Conservation (phyloP, 2,797 vertebrate genomes). For the Gouania willdenowi region DNA sequence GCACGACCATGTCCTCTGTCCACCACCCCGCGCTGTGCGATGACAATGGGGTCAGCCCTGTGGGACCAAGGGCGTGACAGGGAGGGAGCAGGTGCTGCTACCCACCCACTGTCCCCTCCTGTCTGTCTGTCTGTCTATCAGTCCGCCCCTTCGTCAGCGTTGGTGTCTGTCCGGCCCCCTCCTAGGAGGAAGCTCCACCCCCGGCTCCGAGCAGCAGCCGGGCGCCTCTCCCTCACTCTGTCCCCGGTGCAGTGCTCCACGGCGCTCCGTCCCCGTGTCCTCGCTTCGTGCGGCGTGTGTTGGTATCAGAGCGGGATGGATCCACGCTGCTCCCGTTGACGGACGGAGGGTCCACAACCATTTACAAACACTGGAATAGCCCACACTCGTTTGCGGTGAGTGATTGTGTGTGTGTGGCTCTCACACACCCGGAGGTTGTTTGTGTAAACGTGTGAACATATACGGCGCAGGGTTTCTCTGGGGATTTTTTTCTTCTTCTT, state of each 20-base stretch:
- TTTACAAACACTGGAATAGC: conserved; percentile 59
- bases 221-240: conserved; percentile 65
- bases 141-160: conserved; percentile 22
- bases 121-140: conserved; percentile 29
- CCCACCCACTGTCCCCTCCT: conserved; percentile 37
- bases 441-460: conserved; percentile 34
- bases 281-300: conserved; percentile 56
- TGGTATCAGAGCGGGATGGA: conserved; percentile 68
- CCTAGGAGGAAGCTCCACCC: conserved; percentile 62
- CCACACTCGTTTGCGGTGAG: conserved; percentile 74
- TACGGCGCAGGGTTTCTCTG: conserved; percentile 33
- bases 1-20: no score
- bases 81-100: conserved; percentile 74
- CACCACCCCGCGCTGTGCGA: no score
- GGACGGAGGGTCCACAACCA: conserved; percentile 37
- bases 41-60: conserved; percentile 58
- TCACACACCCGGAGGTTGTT: conserved; percentile 41
- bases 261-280: conserved; percentile 62
- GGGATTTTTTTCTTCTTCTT: no score
- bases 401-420: conserved; percentile 34
- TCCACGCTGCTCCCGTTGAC: conserved; percentile 41
- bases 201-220: conserved; percentile 61
- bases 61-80: conserved; percentile 58
- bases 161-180: conserved; percentile 46
- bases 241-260: conserved; percentile 54